Evolutionary conservation across 2,113 vertebrate species (phyloP).

Genomic region (Hyla sarda): DNA sequence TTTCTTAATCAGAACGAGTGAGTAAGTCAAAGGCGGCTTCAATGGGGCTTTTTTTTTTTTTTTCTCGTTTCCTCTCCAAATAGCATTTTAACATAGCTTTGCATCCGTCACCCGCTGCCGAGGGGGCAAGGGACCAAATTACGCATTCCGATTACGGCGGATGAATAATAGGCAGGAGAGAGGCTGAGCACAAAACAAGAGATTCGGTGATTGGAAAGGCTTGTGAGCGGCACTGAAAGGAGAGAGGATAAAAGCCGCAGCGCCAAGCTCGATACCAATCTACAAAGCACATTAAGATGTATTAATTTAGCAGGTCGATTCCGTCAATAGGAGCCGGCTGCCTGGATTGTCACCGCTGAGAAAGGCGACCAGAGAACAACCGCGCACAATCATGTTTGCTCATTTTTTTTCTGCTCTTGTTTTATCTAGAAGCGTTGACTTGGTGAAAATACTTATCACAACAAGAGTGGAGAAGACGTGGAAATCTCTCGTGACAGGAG

Average conservation of each 20-base stretch:
- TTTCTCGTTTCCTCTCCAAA: background rate
- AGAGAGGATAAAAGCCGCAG: slow-evolving; percentile 4
- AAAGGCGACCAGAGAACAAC: slow-evolving; percentile 29
- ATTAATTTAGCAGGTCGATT: slow-evolving; percentile 49
- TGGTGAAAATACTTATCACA: slow-evolving; percentile 31
- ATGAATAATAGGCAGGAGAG: slow-evolving; percentile 42
- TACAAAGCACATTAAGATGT: slow-evolving; percentile 45
- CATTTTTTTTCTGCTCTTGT: slow-evolving; percentile 29
- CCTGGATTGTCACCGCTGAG: background rate
- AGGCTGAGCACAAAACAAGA: slow-evolving; percentile 30
- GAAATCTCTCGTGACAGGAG: background rate
- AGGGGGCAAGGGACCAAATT: slow-evolving; percentile 32
- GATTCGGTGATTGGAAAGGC: slow-evolving; percentile 45
- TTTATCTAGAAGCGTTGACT: slow-evolving; percentile 42
- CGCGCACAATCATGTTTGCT: slow-evolving; percentile 37
- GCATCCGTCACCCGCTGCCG: slow-evolving; percentile 6
- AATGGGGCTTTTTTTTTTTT: background rate
- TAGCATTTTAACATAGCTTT: slow-evolving; percentile 19
- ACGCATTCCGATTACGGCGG: slow-evolving; percentile 19
- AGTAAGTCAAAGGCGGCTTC: background rate
- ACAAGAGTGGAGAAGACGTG: background rate
- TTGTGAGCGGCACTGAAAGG: slow-evolving; percentile 13
- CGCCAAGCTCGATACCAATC: slow-evolving; percentile 25
- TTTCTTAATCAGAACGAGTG: background rate
- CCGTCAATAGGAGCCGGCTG: slow-evolving; percentile 27